Conservation (phyloP, 1,140 invertebrate species). For the Ceratina calcarata region DNA sequence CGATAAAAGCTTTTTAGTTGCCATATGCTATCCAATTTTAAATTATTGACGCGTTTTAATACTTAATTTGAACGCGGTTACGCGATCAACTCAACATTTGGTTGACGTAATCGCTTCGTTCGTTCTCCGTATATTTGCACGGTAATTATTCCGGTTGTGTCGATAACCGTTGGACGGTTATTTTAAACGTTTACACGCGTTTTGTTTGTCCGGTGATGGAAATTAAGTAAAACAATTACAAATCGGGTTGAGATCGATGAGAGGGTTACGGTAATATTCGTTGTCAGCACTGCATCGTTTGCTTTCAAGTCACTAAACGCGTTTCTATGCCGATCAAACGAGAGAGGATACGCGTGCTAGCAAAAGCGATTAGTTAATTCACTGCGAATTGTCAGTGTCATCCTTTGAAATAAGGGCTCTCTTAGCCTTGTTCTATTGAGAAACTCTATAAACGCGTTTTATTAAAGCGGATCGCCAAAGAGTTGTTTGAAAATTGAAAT, state of each 20-base stretch:
- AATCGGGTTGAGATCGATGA: not conserved
- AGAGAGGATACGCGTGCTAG: not conserved
- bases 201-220: not conserved
- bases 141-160: not conserved
- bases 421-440: not conserved
- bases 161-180: not conserved
- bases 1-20: no score
- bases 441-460: not conserved
- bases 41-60: slow-evolving; percentile 7
- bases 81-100: no score
- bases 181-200: not conserved
- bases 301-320: no score
- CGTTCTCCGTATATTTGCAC: not conserved
- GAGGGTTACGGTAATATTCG: not conserved
- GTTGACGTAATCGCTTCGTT: not conserved
- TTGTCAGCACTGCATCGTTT: not conserved
- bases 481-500: no score
- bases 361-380: not conserved
- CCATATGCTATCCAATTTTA: no score
- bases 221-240: not conserved
- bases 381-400: not conserved
- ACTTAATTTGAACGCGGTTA: no score
- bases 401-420: no score
- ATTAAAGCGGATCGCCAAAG: not conserved
- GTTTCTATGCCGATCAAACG: not conserved